phyloP scores from a whole-genome alignment of 2,888 invertebrate species.

The Eupithecia subfuscata region DNA sequence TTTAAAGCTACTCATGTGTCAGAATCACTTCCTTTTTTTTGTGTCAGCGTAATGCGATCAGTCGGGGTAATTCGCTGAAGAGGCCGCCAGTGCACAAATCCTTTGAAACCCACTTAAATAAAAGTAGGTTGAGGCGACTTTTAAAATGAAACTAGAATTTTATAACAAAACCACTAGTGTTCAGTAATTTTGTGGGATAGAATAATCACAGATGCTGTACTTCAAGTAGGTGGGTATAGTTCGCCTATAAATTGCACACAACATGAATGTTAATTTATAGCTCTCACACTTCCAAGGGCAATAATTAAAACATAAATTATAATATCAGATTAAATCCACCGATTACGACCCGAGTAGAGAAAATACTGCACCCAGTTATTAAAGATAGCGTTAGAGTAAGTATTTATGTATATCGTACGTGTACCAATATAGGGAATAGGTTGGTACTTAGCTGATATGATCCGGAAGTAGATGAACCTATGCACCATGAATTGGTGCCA shows the following conservation, averaged over 20 bases:
- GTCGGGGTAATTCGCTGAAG: conserved; percentile 53
- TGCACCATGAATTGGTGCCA: background rate
- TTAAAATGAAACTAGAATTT: background rate
- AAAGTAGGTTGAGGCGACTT: conserved; percentile 3
- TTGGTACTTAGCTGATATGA: background rate
- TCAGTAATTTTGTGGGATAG: background rate
- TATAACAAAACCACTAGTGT: background rate
- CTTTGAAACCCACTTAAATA: conserved; percentile 30
- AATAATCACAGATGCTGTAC: background rate
- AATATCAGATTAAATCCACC: conserved; percentile 40
- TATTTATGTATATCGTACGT: background rate
- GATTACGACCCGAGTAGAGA: conserved; percentile 30
- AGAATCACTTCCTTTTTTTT: conserved; percentile 12
- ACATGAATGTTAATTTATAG: conserved; percentile 49
- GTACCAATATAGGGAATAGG: background rate
- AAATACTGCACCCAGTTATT: conserved; percentile 28
- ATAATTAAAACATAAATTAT: conserved; percentile 64
- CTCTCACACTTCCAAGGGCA: conserved; percentile 55
- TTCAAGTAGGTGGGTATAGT: background rate
- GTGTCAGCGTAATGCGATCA: conserved; percentile 32
- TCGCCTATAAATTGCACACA: conserved; percentile 46
- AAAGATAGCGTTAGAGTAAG: background rate
- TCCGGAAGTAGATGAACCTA: background rate
- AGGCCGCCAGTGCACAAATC: conserved; percentile 65
- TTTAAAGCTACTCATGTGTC: background rate